Evolutionary conservation across 1,140 invertebrate genomes (phyloP), one percentile per base, ranked within the genome.

Genomic region (Cotesia typhae): DNA sequence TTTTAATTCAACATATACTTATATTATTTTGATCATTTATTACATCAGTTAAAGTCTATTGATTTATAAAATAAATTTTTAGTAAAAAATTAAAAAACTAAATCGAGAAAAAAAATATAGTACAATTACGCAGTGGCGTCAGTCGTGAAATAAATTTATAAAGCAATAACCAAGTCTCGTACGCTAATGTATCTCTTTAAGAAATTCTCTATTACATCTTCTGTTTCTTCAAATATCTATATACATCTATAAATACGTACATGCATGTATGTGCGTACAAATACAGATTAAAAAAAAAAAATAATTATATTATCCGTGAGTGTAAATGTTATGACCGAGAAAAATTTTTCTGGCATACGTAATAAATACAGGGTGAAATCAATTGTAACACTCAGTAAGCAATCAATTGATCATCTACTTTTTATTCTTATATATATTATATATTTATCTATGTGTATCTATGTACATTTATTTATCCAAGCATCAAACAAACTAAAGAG

Each of bases 351-450:
- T 41, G 4, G 63, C 38, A 17, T n/a, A 47, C 41, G 63, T 17
- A 65, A 51, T 67, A 20, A 53, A 67, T 67, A 36, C 66, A 67
- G 66, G 66, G 66, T 67, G 66, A 67, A 67, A 67, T 67, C 66
- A 67, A 67, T 67, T 67, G 66, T 65, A 51, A 65, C 51, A 53
- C 51, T 67, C 51, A 20, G 41, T 28, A 41, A 67, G 38, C 17
- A 67, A 67, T 67, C 66, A 67, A 67, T 67, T 67, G 66, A 20
- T 37, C 37, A 37, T 38, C 60, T 37, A 63, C 35, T 37, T 37
- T n/a, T 37, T 63, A 47, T 37, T 37, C 5, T 37, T 63, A 47
- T 47, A 47, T 47, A 47, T 47, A 6, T 47, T 10, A 47, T 47
- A 47, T 7, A 47, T 41, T 9, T 47, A 10, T 47, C 41, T 47